These are phyloP conservation scores for Cheirogaleus medius DNA, from an alignment of 2,113 vertebrate species.

Conservation along the genomic window DNA sequence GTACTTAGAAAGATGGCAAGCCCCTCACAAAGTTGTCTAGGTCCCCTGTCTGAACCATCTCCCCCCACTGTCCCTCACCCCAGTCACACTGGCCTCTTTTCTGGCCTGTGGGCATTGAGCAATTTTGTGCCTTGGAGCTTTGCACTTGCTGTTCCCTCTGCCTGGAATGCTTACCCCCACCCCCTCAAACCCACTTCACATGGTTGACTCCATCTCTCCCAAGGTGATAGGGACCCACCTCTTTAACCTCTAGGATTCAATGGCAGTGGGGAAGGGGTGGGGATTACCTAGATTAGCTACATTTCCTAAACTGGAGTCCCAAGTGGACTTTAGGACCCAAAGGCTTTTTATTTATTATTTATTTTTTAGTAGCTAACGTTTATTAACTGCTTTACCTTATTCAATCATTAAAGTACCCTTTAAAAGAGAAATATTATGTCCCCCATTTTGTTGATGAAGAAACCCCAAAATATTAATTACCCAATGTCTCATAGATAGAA, in stretches of 20 bases:
- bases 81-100: neutral
- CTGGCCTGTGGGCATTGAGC: neutral
- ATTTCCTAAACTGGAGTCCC: neutral
- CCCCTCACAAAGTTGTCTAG: neutral
- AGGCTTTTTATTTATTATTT: neutral
- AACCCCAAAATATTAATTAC: too few relatives aligned
- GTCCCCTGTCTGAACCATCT: neutral
- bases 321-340: neutral
- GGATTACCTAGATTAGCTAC: neutral
- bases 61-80: neutral
- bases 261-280: neutral
- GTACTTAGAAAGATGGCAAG: neutral
- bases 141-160: neutral
- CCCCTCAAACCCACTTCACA: neutral
- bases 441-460: too few relatives aligned
- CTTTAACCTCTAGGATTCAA: neutral
- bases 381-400: too few relatives aligned
- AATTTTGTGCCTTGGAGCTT: neutral
- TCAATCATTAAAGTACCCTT: too few relatives aligned
- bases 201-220: neutral
- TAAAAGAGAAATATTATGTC: too few relatives aligned
- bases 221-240: neutral
- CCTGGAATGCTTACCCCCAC: neutral
- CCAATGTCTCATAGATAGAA: too few relatives aligned
- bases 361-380: too few relatives aligned